These are phyloP conservation scores for Pteria penguin DNA, from an alignment of 2,888 invertebrate species.

Conservation along the genomic window DNA sequence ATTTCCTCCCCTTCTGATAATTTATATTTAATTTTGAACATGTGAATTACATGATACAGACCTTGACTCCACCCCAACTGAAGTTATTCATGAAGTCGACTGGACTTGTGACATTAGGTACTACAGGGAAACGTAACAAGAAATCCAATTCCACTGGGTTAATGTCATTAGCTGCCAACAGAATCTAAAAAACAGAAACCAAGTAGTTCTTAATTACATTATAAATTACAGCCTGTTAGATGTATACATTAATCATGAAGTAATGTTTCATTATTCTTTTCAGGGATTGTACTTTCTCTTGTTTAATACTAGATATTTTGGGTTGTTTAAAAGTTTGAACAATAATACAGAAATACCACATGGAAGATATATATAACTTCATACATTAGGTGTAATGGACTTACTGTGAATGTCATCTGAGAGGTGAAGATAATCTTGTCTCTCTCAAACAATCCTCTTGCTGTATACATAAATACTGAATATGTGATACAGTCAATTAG, in stretches of 20 bases:
- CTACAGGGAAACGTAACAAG: constrained; percentile 93
- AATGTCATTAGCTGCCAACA: constrained; percentile 92
- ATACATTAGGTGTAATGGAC: too few relatives aligned
- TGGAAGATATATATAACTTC: too few relatives aligned
- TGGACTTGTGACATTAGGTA: constrained; percentile 94
- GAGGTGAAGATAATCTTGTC: constrained; percentile 97
- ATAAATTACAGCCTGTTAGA: too few relatives aligned
- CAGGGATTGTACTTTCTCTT: too few relatives aligned
- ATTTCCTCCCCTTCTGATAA: not conserved
- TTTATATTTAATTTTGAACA: constrained; percentile 3
- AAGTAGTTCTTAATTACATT: too few relatives aligned
- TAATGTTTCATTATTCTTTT: too few relatives aligned
- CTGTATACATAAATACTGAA: constrained; percentile 96
- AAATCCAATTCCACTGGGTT: constrained; percentile 93
- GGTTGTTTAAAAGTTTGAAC: too few relatives aligned
- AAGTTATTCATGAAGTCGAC: constrained; percentile 95
- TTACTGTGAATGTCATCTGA: constrained; percentile 96
- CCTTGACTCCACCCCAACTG: constrained; percentile 96
- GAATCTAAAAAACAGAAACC: constrained; percentile 87
- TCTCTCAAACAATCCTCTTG: constrained; percentile 95
- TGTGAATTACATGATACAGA: constrained; percentile 46
- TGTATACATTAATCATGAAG: too few relatives aligned
- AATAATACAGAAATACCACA: too few relatives aligned
- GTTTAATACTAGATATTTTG: too few relatives aligned
- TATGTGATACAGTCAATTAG: constrained; percentile 96